Base-by-base conservation (phyloP, 1,140 invertebrate genomes). In the Pseudomyrmex sp. region DNA sequence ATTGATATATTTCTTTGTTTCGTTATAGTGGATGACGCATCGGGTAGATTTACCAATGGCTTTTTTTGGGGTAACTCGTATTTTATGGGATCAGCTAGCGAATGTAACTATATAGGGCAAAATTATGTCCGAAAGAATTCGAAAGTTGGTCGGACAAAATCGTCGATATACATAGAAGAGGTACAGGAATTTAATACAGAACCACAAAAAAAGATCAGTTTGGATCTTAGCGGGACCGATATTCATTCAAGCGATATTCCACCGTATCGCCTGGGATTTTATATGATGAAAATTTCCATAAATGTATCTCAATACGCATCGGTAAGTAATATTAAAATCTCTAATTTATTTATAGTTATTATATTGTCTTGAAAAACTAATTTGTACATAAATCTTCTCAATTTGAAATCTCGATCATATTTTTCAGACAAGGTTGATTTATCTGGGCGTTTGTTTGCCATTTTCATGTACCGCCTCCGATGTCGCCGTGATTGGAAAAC, bases 21-120 rank as follows among this genome's bases (percentile, higher is more conserved):
- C 94, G 1, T 26, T 94, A 1, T 35, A 97, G 97, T 97, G 95
- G 96, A 97, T 82, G 97, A 98, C 93, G 96, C 97, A 18, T 97
- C 96, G 89, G 97, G 97, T 13, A 95, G 96, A 85, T 97, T 97
- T 91, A 96, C 96, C 3, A 96, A 96, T 63, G 96, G 97, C 89
- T 97, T 97, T 95, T 97, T 97, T 92, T 97, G 97, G 96, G 97
- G 97, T 46, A 98, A 98, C 93, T 96, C 96, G 73, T 98, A 97
- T 93, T 98, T 97, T 96, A 95, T 96, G 50, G 97, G 97, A 83
- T 98, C 97, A 1, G 95, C 96, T 56, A 96, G 96, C 77, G 95
- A 97, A 48, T 98, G 97, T 91, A 93, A 95, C 65, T 96, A 96
- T 82, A 97, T 97, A 75, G 95, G 96, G 44, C 82, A 91, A 18